Percentiles rank a stretch among this genome's conserved stretches.
These are phyloP conservation scores for Tenthredo mesomela DNA, from an alignment of 2,888 invertebrate genomes.

Conservation along the genomic window DNA sequence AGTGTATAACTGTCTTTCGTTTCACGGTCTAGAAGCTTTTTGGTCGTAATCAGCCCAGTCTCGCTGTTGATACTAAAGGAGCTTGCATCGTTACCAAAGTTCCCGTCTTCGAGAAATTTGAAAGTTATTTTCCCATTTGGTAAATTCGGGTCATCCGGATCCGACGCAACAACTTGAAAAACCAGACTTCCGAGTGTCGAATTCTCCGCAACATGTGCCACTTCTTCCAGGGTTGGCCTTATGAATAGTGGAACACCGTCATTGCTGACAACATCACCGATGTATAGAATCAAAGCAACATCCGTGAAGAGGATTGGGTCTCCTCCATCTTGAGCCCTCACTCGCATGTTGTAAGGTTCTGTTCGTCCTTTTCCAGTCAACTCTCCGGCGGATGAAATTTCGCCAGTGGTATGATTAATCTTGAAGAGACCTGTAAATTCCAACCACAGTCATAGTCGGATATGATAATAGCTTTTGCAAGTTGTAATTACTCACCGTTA, in stretches of 20 bases:
- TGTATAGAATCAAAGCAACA: slow-evolving; percentile 83
- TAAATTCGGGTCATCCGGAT: slow-evolving; percentile 89
- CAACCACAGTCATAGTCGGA: neutral
- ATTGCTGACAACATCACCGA: slow-evolving; percentile 90
- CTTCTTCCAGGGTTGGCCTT: slow-evolving; percentile 85
- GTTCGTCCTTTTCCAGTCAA: slow-evolving; percentile 89
- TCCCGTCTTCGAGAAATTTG: slow-evolving; percentile 85
- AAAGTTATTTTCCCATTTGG: slow-evolving; percentile 87
- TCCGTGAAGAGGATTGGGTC: slow-evolving; percentile 82
- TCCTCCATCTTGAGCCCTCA: slow-evolving; percentile 87
- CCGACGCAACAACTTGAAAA: slow-evolving; percentile 88
- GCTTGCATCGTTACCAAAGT: slow-evolving; percentile 75
- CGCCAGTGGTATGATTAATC: slow-evolving; percentile 84
- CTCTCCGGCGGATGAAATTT: slow-evolving; percentile 83
- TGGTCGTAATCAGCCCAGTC: slow-evolving; percentile 87
- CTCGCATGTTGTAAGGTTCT: slow-evolving; percentile 85
- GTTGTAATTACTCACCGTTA: slow-evolving; percentile 79
- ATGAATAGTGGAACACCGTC: slow-evolving; percentile 90
- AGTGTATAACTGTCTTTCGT: slow-evolving; percentile 87
- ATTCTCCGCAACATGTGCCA: slow-evolving; percentile 87
- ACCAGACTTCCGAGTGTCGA: slow-evolving; percentile 87
- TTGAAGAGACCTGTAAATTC: slow-evolving; percentile 82
- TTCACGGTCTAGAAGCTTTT: slow-evolving; percentile 86
- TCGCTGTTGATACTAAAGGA: slow-evolving; percentile 75
- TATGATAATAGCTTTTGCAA: neutral